Evolutionary conservation across 2,888 invertebrate species (phyloP).

Genomic region (Papilio demoleus): DNA sequence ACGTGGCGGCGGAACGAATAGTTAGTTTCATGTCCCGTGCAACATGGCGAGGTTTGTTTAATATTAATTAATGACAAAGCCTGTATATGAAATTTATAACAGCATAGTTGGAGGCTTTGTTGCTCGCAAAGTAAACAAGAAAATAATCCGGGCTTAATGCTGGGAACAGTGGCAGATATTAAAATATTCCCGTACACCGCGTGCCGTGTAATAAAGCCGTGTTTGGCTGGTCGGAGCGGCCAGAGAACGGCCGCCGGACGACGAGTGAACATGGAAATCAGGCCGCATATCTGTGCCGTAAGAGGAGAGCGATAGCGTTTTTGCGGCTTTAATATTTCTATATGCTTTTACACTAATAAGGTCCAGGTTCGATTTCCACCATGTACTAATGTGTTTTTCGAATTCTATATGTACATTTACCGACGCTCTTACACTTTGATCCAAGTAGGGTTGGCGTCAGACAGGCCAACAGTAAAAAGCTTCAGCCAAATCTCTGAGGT

Average conservation of each 20-base stretch:
- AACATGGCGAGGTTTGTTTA: conserved; percentile 24
- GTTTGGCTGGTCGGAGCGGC: conserved; percentile 39
- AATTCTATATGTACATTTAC: too few relatives aligned
- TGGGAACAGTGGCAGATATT: conserved; percentile 49
- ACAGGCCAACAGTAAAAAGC: too few relatives aligned
- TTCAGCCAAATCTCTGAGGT: too few relatives aligned
- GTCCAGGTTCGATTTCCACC: too few relatives aligned
- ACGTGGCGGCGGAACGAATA: conserved; percentile 5
- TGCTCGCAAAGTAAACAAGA: conserved; percentile 36
- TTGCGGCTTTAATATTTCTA: not conserved
- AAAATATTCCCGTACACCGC: conserved; percentile 46
- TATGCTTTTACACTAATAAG: not conserved
- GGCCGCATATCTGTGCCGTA: conserved; percentile 9
- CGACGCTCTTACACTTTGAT: too few relatives aligned
- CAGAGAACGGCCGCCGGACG: conserved; percentile 23
- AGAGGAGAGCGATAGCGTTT: not conserved
- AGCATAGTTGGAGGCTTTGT: conserved; percentile 35
- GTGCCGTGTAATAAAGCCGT: conserved; percentile 39
- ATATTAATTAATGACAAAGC: conserved; percentile 36
- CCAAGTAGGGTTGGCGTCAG: too few relatives aligned
- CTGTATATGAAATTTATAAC: conserved; percentile 36
- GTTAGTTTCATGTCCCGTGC: conserved; percentile 8
- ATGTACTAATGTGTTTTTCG: too few relatives aligned
- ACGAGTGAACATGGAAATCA: conserved; percentile 21
- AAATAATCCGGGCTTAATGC: conserved; percentile 35